These are phyloP conservation scores for Galeopsomyia nigrocyanea DNA, from an alignment of 2,888 invertebrate species.

Conservation along the genomic window DNA sequence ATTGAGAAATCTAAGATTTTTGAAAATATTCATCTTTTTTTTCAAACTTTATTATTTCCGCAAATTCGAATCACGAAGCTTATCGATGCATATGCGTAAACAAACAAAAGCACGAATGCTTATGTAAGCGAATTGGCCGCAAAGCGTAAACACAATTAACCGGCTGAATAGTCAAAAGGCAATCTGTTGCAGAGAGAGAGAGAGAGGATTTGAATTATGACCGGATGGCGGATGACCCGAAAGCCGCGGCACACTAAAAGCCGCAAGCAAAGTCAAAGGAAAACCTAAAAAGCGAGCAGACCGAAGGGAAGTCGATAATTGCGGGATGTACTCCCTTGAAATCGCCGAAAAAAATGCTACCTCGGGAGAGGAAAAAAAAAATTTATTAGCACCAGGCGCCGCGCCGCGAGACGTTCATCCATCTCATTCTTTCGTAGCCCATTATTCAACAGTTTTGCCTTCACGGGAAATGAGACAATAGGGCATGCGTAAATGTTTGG, in stretches of 20 bases:
- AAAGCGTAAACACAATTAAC: conserved; percentile 16
- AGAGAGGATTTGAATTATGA: conserved; percentile 34
- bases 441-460: conserved; percentile 17
- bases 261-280: neutral
- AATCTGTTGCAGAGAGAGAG: neutral
- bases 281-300: neutral
- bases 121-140: neutral
- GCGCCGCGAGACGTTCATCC: no score
- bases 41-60: no score
- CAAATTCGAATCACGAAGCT: no score
- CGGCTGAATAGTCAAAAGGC: neutral
- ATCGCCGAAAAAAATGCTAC: neutral
- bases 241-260: conserved; percentile 1
- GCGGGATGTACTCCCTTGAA: neutral
- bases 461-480: conserved; percentile 26
- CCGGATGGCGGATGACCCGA: conserved; percentile 19
- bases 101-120: no score
- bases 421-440: neutral
- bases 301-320: conserved; percentile 29
- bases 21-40: no score
- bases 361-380: neutral
- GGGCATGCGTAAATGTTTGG: neutral
- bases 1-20: no score
- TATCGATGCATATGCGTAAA: no score
- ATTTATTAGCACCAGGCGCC: conserved; percentile 17